Percentiles rank a stretch among this genome's conserved stretches.
phyloP scores from a whole-genome alignment of 2,797 vertebrate species.

The Staurois parvus region DNA sequence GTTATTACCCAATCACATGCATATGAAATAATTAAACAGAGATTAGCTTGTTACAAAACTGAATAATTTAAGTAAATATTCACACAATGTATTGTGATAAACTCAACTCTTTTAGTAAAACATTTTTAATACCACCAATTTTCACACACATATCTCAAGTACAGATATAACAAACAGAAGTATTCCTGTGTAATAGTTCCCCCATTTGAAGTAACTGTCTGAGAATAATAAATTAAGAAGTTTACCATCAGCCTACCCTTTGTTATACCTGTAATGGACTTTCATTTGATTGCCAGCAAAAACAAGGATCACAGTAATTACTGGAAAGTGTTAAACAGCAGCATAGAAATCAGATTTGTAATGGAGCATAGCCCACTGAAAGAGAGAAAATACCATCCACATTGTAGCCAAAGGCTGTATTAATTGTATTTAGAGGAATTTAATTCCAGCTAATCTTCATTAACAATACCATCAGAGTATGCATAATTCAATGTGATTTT shows the following conservation, averaged over 20 bases:
- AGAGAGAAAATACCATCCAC: conserved; percentile 64
- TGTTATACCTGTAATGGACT: conserved; percentile 28
- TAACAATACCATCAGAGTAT: conserved; percentile 71
- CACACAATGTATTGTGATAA: no score
- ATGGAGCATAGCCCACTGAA: conserved; percentile 63
- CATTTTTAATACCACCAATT: no score
- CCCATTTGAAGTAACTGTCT: neutral
- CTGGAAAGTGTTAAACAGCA: conserved; percentile 67
- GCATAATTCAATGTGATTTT: conserved; percentile 67
- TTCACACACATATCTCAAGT: no score
- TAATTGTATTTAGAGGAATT: conserved; percentile 76
- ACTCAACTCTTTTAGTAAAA: no score
- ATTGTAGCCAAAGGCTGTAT: conserved; percentile 69
- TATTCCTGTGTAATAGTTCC: neutral
- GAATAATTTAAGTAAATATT: no score
- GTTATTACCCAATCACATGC: no score
- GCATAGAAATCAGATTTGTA: conserved; percentile 71
- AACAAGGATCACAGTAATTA: conserved; percentile 67
- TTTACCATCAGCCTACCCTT: neutral
- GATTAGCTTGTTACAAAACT: no score
- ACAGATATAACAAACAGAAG: neutral
- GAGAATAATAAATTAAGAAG: neutral
- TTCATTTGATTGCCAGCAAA: conserved; percentile 2
- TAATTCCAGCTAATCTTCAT: conserved; percentile 79
- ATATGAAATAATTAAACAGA: no score